phyloP scores from a whole-genome alignment of 2,113 vertebrate species.

The Abramis brama region DNA sequence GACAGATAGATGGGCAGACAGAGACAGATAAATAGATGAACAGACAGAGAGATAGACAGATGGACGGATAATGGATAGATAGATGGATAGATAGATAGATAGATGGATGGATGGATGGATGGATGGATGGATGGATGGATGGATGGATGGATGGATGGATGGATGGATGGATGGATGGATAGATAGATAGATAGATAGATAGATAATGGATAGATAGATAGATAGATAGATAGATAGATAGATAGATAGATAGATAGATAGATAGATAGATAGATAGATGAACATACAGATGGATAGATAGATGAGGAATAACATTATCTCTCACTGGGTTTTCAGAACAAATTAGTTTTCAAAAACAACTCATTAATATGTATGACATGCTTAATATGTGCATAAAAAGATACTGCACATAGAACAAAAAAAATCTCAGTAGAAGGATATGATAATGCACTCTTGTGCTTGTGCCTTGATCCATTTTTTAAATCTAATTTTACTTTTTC shows the following conservation, averaged over 20 bases:
- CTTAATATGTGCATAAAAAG: not conserved
- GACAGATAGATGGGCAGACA: not conserved
- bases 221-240: not conserved
- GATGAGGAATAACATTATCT: conserved; percentile 25
- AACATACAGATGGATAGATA: not conserved
- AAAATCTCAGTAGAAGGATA: not conserved
- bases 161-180: not conserved
- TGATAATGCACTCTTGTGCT: not conserved
- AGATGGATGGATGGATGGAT: not conserved
- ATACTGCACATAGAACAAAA: not conserved
- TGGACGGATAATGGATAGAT: not conserved
- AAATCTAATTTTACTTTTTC: not conserved
- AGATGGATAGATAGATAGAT: not conserved
- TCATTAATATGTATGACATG: conserved; percentile 46
- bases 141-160: not conserved
- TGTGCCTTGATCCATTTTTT: not conserved
- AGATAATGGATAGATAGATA: not conserved
- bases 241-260: not conserved
- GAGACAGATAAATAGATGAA: not conserved
- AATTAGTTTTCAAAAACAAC: conserved; percentile 17
- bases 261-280: not conserved
- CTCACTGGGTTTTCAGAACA: not conserved
- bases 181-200: not conserved
- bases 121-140: not conserved
- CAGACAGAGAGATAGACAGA: not conserved